Evolutionary conservation across 2,888 invertebrate genomes (phyloP), one percentile per base, ranked within the genome.

Genomic region (Trachelus troglodyta): DNA sequence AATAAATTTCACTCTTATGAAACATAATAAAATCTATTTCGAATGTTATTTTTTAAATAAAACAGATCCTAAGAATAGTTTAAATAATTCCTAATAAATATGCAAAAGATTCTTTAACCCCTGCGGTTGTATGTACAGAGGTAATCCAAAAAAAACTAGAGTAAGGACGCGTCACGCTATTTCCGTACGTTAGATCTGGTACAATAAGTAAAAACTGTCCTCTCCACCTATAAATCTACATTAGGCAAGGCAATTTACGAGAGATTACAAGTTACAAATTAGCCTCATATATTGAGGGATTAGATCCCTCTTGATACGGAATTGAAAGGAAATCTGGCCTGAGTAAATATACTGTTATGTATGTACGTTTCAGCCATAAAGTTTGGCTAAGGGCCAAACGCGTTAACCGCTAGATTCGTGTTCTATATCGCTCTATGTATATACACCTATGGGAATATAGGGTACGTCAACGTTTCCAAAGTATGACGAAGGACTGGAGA

Each of bases 241-340:
- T 87, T 87, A 84, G 85, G 81, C 79, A 74, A 75, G 73, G 81
- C 81, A 79, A 86, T 88, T 86, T 81, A 81, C 74, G 75, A 82
- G 84, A 88, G 89, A 88, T 89, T 88, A 88, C 86, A 84, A 85
- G 86, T 86, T 88, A 89, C 86, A 89, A 89, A 89, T 86, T 88
- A 87, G 86, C 9, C 83, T 85, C 86, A 89, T 89, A 89, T 89
- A 89, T 89, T 81, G 86, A 79, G 80, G 89, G 89, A 89, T 89
- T 88, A 89, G 80, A 80, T 74, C 40, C 76, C 76, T 74, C 76
- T 79, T 74, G 69, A 81, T 81, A 77, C 74, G 73, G 78, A 80
- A 83, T 82, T 82, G 85, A 86, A 86, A 84, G 80, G 79, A 81
- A 78, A 78, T 80, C 79, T 56, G 76, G 77, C 86, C 85, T 86